Conservation (phyloP, 2,113 vertebrate genomes). For the Cyanistes caeruleus region DNA sequence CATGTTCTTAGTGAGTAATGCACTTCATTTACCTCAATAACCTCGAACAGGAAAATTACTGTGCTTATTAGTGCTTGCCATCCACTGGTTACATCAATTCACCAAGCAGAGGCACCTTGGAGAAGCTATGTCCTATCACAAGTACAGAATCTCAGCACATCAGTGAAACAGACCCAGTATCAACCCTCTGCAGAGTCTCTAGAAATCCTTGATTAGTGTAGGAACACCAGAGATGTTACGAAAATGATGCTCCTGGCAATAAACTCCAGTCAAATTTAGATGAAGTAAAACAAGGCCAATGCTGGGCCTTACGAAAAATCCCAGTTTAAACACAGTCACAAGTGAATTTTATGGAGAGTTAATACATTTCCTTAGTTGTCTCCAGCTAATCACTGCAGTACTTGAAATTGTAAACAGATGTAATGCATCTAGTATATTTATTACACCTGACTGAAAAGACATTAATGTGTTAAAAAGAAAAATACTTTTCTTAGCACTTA, state of each 20-base stretch:
- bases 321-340: background rate
- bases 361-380: background rate
- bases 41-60: slow-evolving; percentile 29
- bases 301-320: background rate
- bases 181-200: background rate
- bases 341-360: background rate
- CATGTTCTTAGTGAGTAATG: slow-evolving; percentile 51
- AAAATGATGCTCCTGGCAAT: background rate
- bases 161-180: background rate
- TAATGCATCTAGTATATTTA: background rate
- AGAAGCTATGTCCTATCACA: background rate
- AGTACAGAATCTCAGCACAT: background rate
- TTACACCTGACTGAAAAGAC: background rate
- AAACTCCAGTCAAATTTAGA: background rate
- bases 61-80: slow-evolving; percentile 3
- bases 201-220: background rate
- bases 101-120: background rate
- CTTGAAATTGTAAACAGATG: background rate
- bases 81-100: slow-evolving; percentile 11
- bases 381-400: background rate
- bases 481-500: background rate
- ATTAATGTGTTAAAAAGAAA: background rate
- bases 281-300: background rate
- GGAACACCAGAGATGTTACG: background rate
- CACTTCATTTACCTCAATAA: slow-evolving; percentile 48